These are phyloP conservation scores for Oceanodroma leucorhoa DNA, from an alignment of 2,797 vertebrate genomes.

Conservation along the genomic window DNA sequence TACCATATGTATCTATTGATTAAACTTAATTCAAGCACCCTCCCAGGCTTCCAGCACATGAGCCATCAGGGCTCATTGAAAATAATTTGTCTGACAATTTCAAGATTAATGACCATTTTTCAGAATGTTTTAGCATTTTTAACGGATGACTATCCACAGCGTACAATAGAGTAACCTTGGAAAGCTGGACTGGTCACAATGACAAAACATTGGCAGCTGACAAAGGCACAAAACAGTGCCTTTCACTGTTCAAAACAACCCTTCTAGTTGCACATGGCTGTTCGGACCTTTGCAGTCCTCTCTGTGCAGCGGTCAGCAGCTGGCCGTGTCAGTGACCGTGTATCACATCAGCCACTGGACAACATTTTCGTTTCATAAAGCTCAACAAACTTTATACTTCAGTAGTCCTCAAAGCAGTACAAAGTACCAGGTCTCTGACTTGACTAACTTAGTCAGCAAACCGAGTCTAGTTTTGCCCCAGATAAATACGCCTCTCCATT, in stretches of 20 bases:
- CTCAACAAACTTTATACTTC: background rate
- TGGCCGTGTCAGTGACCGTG: background rate
- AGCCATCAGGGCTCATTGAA: slow-evolving; percentile 73
- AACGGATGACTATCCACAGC: slow-evolving; percentile 34
- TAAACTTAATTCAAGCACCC: slow-evolving; percentile 73
- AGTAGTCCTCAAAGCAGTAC: background rate
- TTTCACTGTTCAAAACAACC: background rate
- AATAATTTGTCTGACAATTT: slow-evolving; percentile 80
- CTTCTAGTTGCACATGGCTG: background rate
- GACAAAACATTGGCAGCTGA: background rate
- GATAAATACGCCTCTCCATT: background rate
- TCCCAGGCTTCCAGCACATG: slow-evolving; percentile 50
- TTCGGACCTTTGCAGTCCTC: background rate
- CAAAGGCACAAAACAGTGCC: background rate
- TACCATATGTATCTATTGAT: slow-evolving; percentile 78
- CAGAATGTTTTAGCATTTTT: slow-evolving; percentile 73
- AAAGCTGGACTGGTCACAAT: slow-evolving; percentile 21
- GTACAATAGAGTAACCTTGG: slow-evolving; percentile 66
- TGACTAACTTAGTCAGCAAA: background rate
- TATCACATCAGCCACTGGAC: background rate
- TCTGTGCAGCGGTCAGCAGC: background rate
- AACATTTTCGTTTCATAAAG: background rate
- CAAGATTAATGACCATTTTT: slow-evolving; percentile 78
- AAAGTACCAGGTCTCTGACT: background rate
- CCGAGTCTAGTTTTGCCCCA: background rate